A percentile compares a stretch with the other conserved stretches of the same genome.
Evolutionary conservation across 2,888 invertebrate genomes (phyloP).

Genomic region (Phalera bucephala): DNA sequence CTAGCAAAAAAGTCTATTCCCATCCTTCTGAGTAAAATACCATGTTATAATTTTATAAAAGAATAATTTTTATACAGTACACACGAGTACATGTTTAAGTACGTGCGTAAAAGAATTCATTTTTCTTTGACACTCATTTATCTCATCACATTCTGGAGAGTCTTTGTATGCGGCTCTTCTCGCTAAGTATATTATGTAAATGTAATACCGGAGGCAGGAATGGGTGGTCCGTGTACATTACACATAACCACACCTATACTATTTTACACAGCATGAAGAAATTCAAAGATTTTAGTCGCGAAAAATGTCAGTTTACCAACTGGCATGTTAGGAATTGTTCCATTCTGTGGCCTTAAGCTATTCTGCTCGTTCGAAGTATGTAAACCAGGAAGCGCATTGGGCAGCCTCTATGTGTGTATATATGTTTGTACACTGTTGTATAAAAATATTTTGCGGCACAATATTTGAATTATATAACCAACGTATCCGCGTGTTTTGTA

Average conservation of each 20-base stretch:
- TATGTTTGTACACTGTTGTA: too few species aligned
- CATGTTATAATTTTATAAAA: constrained; percentile 55
- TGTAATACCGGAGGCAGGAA: constrained; percentile 70
- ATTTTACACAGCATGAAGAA: constrained; percentile 45
- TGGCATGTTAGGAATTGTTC: background rate
- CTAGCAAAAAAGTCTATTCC: background rate
- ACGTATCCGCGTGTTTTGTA: too few species aligned
- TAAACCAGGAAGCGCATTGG: constrained; percentile 20
- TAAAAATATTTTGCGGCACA: constrained; percentile 7
- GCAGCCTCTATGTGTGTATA: constrained; percentile 6
- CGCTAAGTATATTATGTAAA: constrained; percentile 76
- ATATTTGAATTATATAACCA: constrained; percentile 9
- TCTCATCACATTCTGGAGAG: constrained; percentile 64
- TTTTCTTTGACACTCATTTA: constrained; percentile 50
- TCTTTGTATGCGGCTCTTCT: constrained; percentile 69
- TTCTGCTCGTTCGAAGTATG: constrained; percentile 16
- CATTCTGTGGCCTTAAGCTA: constrained; percentile 30
- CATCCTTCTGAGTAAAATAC: constrained; percentile 37
- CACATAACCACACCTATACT: constrained; percentile 63
- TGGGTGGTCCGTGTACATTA: constrained; percentile 53
- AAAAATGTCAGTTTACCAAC: constrained; percentile 12
- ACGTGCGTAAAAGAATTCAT: constrained; percentile 47
- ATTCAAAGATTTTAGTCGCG: constrained; percentile 4
- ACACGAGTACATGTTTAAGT: constrained; percentile 44
- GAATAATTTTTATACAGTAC: constrained; percentile 33